Evolutionary conservation across 2,888 invertebrate species (phyloP), one percentile per base, ranked within the genome.

Genomic region (Heterodera filipjevi): DNA sequence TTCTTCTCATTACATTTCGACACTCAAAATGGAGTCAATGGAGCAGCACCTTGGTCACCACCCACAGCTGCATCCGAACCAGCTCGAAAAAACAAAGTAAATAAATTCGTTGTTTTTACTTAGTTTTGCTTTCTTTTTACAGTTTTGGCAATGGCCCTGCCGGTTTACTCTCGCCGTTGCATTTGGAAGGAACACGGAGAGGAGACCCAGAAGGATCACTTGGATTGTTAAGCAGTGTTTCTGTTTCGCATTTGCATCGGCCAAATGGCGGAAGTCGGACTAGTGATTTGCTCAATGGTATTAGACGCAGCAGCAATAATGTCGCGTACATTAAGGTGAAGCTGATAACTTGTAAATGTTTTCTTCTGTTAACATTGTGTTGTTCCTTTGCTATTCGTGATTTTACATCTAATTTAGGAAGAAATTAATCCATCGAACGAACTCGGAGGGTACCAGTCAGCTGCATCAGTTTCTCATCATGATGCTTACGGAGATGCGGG

Each of bases 101-200:
- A 33, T 44, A 19, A 35, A n/a, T 49, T 73, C n/a, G 27, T 44
- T 5, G 2, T 19, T 6, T 44, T 22, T 10, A 2, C 5, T 22
- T 72, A 1, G 16, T n/a, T 66, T 32, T 22, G 10, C 33, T 66
- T 33, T 39, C 46, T 53, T 10, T 32, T 79, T 84, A 64, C 71
- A 84, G 85, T 68, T 83, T 85, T 77, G 81, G 83, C 22, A 85
- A 81, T 49, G 85, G 86, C 16, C 79, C 86, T 0, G 85, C 86
- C 46, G 84, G 86, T 16, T 79, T 87, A 30, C 80, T 87, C 3
- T 86, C 87, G 0, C 87, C 87, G 1, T 79, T 87, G 19, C 85
- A 86, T 71, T 66, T 85, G 66, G 85, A 86, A 72, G 72, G 74
- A 46, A 71, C 59, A n/a, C n/a, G 59, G 22, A 59, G 59, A 59